A percentile compares a stretch with the other conserved stretches of the same genome.
These are phyloP conservation scores for Megaceryle maxima DNA, from an alignment of 2,113 vertebrate genomes.

Conservation along the genomic window DNA sequence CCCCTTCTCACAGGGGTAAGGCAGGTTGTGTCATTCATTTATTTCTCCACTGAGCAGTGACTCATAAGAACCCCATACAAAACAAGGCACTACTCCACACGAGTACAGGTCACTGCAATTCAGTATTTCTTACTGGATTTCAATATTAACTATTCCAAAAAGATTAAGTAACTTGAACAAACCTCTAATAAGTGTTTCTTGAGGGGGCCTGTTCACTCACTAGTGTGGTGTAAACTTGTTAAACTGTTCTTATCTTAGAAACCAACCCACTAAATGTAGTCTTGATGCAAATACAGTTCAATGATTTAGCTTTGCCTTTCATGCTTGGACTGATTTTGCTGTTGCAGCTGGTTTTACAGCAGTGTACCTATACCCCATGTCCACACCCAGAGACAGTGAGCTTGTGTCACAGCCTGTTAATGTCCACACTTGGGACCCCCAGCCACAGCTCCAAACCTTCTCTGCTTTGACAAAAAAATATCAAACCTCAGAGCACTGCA, in stretches of 20 bases:
- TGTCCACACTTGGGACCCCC: neutral
- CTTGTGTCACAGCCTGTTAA: neutral
- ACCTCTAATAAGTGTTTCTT: neutral
- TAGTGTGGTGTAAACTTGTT: neutral
- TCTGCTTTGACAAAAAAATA: neutral
- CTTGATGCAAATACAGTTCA: neutral
- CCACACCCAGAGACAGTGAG: neutral
- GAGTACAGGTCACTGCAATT: neutral
- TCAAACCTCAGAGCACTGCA: neutral
- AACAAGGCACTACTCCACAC: neutral
- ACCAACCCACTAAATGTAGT: neutral
- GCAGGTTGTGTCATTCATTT: neutral
- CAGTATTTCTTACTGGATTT: neutral
- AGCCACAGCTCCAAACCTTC: neutral
- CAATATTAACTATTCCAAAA: neutral
- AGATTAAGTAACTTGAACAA: neutral
- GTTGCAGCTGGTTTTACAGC: neutral
- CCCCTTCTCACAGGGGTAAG: neutral
- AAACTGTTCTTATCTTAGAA: neutral
- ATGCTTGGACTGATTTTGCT: neutral
- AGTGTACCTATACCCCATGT: accelerated
- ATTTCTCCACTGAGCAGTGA: neutral
- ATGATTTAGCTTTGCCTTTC: neutral
- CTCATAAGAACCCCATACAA: neutral
- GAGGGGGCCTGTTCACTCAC: neutral